Percentiles rank a stretch among this genome's conserved stretches.
Evolutionary conservation across 2,797 vertebrate genomes (phyloP).

Genomic region (Sebastiscus tertius): DNA sequence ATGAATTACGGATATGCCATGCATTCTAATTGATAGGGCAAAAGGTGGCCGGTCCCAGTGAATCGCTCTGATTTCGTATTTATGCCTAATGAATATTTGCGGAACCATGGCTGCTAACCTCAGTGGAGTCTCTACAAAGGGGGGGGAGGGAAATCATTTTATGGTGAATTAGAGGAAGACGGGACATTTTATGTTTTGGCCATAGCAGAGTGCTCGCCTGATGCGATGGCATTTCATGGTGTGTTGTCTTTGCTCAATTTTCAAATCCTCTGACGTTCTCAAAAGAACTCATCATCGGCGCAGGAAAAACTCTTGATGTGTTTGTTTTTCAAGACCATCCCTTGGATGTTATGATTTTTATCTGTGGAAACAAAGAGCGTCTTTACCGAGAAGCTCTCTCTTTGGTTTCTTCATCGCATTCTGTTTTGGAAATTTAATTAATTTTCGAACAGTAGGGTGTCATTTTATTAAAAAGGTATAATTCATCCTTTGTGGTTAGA

Average conservation of each 20-base stretch:
- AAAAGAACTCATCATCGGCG: constrained; percentile 40
- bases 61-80: constrained; percentile 79
- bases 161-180: constrained; percentile 70
- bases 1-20: constrained; percentile 70
- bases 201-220: constrained; percentile 26
- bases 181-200: constrained; percentile 43
- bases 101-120: constrained; percentile 52
- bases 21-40: constrained; percentile 72
- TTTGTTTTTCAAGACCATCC: constrained; percentile 11
- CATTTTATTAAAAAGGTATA: constrained; percentile 61
- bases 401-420: constrained; percentile 36
- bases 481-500: constrained; percentile 40
- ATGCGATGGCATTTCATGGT: constrained; percentile 67
- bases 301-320: constrained; percentile 30
- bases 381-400: background rate
- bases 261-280: constrained; percentile 29
- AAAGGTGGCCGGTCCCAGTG: constrained; percentile 71
- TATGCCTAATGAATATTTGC: constrained; percentile 79
- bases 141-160: constrained; percentile 70
- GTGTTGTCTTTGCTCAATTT: constrained; percentile 65
- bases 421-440: constrained; percentile 61
- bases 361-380: constrained; percentile 49
- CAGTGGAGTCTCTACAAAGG: constrained; percentile 25
- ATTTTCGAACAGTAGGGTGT: constrained; percentile 60
- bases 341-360: constrained; percentile 26